Base-by-base conservation (phyloP, 2,113 vertebrate species). In the Petroica traversi region DNA sequence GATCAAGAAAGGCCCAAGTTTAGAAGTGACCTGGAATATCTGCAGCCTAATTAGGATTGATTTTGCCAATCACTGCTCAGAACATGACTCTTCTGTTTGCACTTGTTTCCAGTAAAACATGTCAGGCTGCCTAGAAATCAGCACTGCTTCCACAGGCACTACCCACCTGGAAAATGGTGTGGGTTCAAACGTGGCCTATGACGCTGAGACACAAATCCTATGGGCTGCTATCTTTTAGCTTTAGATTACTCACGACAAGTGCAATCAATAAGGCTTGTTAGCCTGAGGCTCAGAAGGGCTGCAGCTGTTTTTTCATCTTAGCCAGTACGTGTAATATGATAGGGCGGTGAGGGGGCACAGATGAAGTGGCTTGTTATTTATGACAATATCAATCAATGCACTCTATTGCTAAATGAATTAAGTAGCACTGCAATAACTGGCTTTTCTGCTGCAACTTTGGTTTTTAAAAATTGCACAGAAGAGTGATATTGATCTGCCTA, bases 261-360 rank as follows among this genome's bases (percentile, higher is more conserved):
- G 5, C 52, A 95, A 95, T 96, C 92, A 95, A 95, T 97, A 95
- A 83, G 54, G 33, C 58, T 96, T 92, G 59, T 79, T 96, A 96
- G 92, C 87, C 69, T 36, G 88, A 88, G 83, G 79, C 87, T 95
- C 83, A 93, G 89, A 77, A 96, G 26, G 16, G 46, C 45, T 77
- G 74, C 20, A 49, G 72, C 26, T 82, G 74, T 92, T 84, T 76
- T 79, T 72, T 55, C 54, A 28, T 74, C 25, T 92, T 49, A 80
- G 46, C 14, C 33, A 78, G 63, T 68, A 77, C 36, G 14, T 63
- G 34, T 86, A 91, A 93, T 64, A 31, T 59, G 72, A 85, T 72
- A 86, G 64, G 75, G 66, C 5, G 3, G 43, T 23, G 45, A 93
- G 79, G 51, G 91, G 59, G 36, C 62, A 66, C 41, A 86, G 77